Base-by-base conservation (phyloP, 2,113 vertebrate genomes). In the Cacatua alba region DNA sequence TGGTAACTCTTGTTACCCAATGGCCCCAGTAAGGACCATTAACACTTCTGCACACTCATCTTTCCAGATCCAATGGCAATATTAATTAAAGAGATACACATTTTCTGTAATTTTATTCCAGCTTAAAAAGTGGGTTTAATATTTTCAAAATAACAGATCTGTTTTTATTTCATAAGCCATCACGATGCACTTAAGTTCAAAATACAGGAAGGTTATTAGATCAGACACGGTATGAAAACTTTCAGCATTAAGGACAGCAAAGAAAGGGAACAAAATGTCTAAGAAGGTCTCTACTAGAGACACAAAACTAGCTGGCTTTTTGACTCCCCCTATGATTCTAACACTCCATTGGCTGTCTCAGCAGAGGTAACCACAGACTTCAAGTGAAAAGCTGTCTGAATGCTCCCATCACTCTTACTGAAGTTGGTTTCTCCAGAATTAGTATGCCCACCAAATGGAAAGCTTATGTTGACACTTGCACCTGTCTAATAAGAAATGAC, bases 301-400 rank as follows among this genome's bases (percentile, higher is more conserved):
- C 0, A 0, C 15, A 75, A 52, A 94, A 80, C 9, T 13, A 44
- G 55, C 20, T 67, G 28, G 10, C 7, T 26, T 63, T 21, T 7
- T 1, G 41, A 6, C 33, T 21, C 33, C 49, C 6, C 0, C 33
- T 9, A 7, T 1, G 1, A 39, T 59, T 68, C 55, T 53, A 83
- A 65, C 20, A 28, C 39, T 60, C 33, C 35, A 60, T 3, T 41
- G 18, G 26, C 31, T 75, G 63, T 41, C 29, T 75, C 71, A 60
- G 59, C 53, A 82, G 44, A 69, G 3, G 28, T 28, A 70, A n/a
- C 44, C 25, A 60, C 0, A 70, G 28, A 39, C 41, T 46, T 25
- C 70, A 81, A 46, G 16, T 41, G 33, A 60, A 55, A 49, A 79
- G 53, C 39, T 48, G 57, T 46, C 17, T 8, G 6, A 67, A 65